A percentile compares a stretch with the other conserved stretches of the same genome.
These are phyloP conservation scores for Myotis daubentonii DNA, from an alignment of 2,797 vertebrate species.

Conservation along the genomic window DNA sequence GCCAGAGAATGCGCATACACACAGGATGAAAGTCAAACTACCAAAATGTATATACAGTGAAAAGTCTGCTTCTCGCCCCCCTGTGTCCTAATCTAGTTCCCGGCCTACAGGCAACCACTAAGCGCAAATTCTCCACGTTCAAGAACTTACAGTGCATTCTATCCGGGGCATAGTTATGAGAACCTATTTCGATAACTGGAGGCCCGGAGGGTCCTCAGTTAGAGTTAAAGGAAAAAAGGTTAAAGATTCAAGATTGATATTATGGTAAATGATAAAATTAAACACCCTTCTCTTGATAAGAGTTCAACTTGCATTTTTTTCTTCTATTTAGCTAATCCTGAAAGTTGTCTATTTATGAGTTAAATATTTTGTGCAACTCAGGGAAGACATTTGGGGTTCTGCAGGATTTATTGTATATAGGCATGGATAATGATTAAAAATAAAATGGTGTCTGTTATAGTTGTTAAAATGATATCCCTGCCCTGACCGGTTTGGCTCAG, in stretches of 20 bases:
- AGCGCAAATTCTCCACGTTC: not conserved
- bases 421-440: not conserved
- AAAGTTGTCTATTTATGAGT: not conserved
- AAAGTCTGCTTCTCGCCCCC: not conserved
- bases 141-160: not conserved
- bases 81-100: not conserved
- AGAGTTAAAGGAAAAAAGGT: not conserved
- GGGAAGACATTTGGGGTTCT: not conserved
- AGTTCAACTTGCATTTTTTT: not conserved
- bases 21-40: not conserved
- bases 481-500: too few species aligned
- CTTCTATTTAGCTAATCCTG: not conserved
- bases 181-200: not conserved
- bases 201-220: not conserved
- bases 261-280: not conserved
- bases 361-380: not conserved
- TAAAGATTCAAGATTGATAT: not conserved
- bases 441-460: not conserved
- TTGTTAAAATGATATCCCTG: not conserved
- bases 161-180: not conserved
- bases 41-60: not conserved
- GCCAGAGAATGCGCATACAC: not conserved
- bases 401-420: not conserved
- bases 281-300: not conserved
- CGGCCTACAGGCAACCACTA: too few species aligned